Base-by-base conservation (phyloP, 2,888 invertebrate genomes). In the Chrysina gloriosa region DNA sequence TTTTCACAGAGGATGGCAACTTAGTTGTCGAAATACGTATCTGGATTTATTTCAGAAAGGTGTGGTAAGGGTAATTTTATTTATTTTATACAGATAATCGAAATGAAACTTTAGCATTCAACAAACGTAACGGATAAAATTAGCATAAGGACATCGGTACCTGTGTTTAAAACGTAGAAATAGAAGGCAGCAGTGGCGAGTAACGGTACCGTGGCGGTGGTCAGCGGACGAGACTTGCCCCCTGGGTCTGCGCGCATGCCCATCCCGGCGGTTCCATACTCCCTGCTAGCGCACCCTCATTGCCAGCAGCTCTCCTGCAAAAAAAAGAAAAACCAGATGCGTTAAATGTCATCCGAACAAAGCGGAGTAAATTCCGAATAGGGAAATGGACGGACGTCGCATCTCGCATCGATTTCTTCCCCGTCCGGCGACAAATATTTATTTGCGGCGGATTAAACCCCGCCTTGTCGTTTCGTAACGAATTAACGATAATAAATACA, bases 211-310 rank as follows among this genome's bases (percentile, higher is more conserved):
- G 80, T 78, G 73, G 77, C 76, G 78, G 77, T 77, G 78, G 79
- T 76, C 85, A 85, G 85, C 85, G 86, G 86, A 86, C 87, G 86
- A 87, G 86, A 84, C 85, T 86, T 86, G 88, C 87, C 88, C 88
- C 87, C 85, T 89, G 89, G 92, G 92, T 91, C 90, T 90, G 90
- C 91, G 89, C 91, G 90, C 92, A 92, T 90, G 91, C 92, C 92
- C 92, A 93, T 93, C 89, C 92, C 92, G 92, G 91, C 92, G 89
- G 89, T 92, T 91, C 92, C 92, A 93, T 93, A 88, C 87, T 89
- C 87, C 85, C 85, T 85, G 88, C 86, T 88, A 88, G 89, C 90
- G 89, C 90, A 89, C 89, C 89, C 88, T 90, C 90, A 89, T 90
- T 89, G 88, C 89, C 87, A 87, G 88, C 85, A 58, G 58, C 58